Evolutionary conservation across 2,888 invertebrate genomes (phyloP).

Genomic region (Mechanitis messenoides): DNA sequence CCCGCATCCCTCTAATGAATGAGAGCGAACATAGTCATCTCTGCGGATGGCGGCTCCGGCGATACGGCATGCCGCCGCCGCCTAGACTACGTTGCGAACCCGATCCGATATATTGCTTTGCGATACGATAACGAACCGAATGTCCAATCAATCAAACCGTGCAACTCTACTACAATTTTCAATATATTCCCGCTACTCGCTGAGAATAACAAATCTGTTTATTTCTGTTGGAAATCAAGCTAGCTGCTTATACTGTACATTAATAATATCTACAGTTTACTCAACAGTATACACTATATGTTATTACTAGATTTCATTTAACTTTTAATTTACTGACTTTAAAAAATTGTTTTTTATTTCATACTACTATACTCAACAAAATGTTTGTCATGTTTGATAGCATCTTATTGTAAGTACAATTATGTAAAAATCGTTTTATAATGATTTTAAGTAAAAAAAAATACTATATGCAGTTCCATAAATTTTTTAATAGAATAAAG

Average conservation of each 20-base stretch:
- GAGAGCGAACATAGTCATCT: slow-evolving; percentile 74
- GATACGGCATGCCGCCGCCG: slow-evolving; percentile 54
- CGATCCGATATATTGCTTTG: slow-evolving; percentile 45
- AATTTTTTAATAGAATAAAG: too few species aligned
- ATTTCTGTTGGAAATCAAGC: neutral
- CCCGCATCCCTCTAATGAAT: slow-evolving; percentile 71
- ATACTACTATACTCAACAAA: too few species aligned
- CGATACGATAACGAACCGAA: slow-evolving; percentile 49
- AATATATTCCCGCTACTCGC: slow-evolving; percentile 15
- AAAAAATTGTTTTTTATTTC: too few species aligned
- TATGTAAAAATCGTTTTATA: too few species aligned
- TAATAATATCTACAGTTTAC: neutral
- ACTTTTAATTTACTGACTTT: neutral
- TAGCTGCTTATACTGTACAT: slow-evolving; percentile 3
- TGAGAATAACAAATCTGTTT: slow-evolving; percentile 8
- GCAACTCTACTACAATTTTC: slow-evolving; percentile 19
- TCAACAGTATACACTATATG: neutral
- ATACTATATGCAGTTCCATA: too few species aligned
- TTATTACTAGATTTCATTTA: too few species aligned
- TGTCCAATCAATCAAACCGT: slow-evolving; percentile 24
- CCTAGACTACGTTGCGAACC: slow-evolving; percentile 44
- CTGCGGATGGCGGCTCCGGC: slow-evolving; percentile 66
- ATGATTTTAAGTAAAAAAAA: too few species aligned
- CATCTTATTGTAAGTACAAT: too few species aligned
- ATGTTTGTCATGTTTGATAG: too few species aligned